Conservation (phyloP, 2,888 invertebrate species). For the Drosophila colorata region DNA sequence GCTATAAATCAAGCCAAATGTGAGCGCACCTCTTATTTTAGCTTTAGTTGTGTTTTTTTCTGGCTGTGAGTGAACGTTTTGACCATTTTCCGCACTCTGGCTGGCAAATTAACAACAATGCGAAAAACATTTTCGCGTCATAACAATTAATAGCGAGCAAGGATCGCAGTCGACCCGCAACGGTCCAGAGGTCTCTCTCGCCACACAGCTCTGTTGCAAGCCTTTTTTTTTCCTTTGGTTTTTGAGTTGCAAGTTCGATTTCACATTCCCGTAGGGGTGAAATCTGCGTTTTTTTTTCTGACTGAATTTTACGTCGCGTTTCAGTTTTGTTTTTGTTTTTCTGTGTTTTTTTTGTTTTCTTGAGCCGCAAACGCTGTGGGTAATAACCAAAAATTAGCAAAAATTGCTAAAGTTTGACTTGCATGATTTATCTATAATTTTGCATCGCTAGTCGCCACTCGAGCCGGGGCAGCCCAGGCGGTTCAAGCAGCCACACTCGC, state of each 20-base stretch:
- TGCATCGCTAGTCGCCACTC: slow-evolving; percentile 71
- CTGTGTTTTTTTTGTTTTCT: slow-evolving; percentile 21
- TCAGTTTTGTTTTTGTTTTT: slow-evolving; percentile 33
- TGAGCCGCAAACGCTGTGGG: slow-evolving; percentile 70
- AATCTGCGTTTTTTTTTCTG: slow-evolving; percentile 60
- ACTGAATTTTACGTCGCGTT: slow-evolving; percentile 53
- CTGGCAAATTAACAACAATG: slow-evolving; percentile 75
- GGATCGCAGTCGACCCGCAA: slow-evolving; percentile 37
- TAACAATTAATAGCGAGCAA: slow-evolving; percentile 72
- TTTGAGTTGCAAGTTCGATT: slow-evolving; percentile 75
- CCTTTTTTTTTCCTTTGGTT: slow-evolving; percentile 12
- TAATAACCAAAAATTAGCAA: slow-evolving; percentile 82
- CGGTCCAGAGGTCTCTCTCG: slow-evolving; percentile 36
- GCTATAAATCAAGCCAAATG: slow-evolving; percentile 75
- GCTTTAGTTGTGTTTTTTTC: slow-evolving; percentile 11
- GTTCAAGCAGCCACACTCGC: slow-evolving; percentile 59
- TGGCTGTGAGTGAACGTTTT: slow-evolving; percentile 43
- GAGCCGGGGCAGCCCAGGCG: slow-evolving; percentile 31
- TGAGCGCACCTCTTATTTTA: slow-evolving; percentile 66
- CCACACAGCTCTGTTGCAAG: slow-evolving; percentile 17
- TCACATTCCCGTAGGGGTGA: slow-evolving; percentile 81
- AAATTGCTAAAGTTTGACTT: slow-evolving; percentile 82
- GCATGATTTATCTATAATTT: slow-evolving; percentile 82
- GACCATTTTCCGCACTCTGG: slow-evolving; percentile 44
- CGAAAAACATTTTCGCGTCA: slow-evolving; percentile 70